Conservation (phyloP, 2,888 invertebrate genomes). For the Steinernema scapterisci region DNA sequence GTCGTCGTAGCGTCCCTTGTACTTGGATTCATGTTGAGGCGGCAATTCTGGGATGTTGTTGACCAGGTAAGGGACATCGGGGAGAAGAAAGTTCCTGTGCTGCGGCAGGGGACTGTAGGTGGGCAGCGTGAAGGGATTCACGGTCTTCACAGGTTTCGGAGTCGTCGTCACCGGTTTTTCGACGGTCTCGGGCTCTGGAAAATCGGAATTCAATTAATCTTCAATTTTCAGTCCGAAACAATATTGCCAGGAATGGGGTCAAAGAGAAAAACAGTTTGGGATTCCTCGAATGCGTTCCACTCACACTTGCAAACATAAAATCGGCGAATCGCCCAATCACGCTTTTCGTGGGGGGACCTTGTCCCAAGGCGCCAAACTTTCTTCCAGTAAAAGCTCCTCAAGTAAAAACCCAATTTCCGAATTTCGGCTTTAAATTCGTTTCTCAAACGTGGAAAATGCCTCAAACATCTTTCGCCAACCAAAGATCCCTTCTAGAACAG, state of each 20-base stretch:
- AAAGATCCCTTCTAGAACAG: too few relatives aligned
- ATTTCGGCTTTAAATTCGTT: too few relatives aligned
- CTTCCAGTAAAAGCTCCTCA: too few relatives aligned
- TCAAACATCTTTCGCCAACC: too few relatives aligned
- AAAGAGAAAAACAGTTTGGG: background rate
- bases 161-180: conserved; percentile 12
- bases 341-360: too few relatives aligned
- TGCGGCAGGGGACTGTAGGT: background rate
- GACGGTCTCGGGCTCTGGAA: conserved; percentile 3
- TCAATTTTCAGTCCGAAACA: too few relatives aligned
- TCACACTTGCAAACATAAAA: too few relatives aligned
- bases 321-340: too few relatives aligned
- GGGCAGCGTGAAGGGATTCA: conserved; percentile 10
- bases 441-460: too few relatives aligned
- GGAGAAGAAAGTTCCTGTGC: conserved; percentile 21
- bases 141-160: background rate
- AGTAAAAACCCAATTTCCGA: too few relatives aligned
- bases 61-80: conserved; percentile 11
- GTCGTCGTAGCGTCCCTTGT: conserved; percentile 31
- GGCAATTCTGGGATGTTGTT: conserved; percentile 31
- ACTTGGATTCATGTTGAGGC: conserved; percentile 28
- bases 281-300: background rate
- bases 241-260: background rate
- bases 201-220: background rate
- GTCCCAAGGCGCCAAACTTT: too few relatives aligned